A percentile compares a stretch with the other conserved stretches of the same genome.
Conservation (phyloP, 2,113 vertebrate species). For the Pelodiscus sinensis region DNA sequence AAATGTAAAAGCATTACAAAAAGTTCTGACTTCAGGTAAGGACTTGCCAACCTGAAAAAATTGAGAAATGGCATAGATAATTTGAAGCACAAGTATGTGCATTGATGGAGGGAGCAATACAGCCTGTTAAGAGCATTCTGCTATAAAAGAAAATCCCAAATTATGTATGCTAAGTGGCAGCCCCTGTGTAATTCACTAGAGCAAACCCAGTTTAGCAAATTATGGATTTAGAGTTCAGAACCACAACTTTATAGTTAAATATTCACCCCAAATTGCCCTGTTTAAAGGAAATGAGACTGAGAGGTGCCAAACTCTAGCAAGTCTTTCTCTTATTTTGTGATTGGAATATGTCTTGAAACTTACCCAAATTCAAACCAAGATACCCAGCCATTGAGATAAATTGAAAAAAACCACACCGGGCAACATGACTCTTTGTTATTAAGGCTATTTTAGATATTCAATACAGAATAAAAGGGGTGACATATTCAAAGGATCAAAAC, state of each 20-base stretch:
- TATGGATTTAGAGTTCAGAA: background rate
- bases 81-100: background rate
- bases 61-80: background rate
- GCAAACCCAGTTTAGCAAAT: background rate
- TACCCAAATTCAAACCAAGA: background rate
- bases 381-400: background rate
- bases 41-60: background rate
- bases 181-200: background rate
- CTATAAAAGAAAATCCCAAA: background rate
- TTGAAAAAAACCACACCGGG: background rate
- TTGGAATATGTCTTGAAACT: background rate
- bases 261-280: background rate
- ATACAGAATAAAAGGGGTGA: background rate
- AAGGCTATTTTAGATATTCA: background rate
- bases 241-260: background rate
- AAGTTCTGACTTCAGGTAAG: background rate
- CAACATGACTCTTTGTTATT: background rate
- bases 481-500: background rate
- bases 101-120: background rate
- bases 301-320: background rate
- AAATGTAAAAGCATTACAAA: background rate
- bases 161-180: background rate
- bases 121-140: background rate
- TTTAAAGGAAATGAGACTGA: background rate
- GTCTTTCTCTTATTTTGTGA: background rate